Base-by-base conservation (phyloP, 2,888 invertebrate species). In the Spisula solida region DNA sequence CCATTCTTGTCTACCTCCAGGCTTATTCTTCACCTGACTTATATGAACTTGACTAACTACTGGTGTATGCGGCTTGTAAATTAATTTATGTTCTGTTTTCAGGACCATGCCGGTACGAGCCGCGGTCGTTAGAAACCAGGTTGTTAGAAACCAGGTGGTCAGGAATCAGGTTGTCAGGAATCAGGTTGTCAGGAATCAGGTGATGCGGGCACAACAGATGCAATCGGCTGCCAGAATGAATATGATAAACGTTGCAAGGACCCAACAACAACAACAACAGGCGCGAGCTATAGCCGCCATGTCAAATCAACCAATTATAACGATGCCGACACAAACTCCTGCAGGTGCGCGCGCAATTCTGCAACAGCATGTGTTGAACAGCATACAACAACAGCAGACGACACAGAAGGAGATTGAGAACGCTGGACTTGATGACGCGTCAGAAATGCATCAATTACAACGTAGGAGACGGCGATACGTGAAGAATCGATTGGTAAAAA, bases 71-170 rank as follows among this genome's bases (percentile, higher is more conserved):
- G 41, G 41, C 2, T 5, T 2, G 41, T 8, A 41, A 5, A 5
- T 41, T 5, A 41, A 5, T 2, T 41, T 41, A 8, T 5, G 41
- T 41, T 41, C 8, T 41, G 8, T 41, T 41, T 41, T 41, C 41
- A 66, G 60, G 60, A 66, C 60, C 1, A 66, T 66, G 60, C 60
- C 60, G 25, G 75, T 75, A 18, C 78, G 78, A 41, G 60, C 34
- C 29, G 47, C 82, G 5, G 60, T 51, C 16, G 31, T 86, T 20
- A 78, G 81, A 51, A 88, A 90, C 55, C 85, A 84, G 25, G n/a
- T 87, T 4, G 47, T 90, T 0, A 82, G 51, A 34, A 34, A 18
- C 41, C 56, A 48, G 41, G n/a, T 87, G 12, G 47, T 90, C 0
- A 82, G 51, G 25, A 34, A 18, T 47, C 56, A 48, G 41, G n/a